Conservation (phyloP, 2,113 vertebrate genomes). For the Epinephelus cyanopodus region DNA sequence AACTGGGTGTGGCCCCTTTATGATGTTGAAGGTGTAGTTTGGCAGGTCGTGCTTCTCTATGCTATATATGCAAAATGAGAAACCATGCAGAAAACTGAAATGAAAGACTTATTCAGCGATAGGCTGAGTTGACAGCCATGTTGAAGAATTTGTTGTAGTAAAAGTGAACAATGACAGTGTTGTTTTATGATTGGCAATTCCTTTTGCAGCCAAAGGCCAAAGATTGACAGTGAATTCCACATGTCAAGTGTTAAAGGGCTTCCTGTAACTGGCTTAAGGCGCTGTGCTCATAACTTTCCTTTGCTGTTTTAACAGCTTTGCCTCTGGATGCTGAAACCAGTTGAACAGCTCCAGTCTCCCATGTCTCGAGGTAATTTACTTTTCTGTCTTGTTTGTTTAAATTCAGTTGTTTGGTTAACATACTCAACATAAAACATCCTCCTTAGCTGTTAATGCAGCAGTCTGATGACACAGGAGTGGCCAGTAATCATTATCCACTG, state of each 20-base stretch:
- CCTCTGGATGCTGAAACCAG: slow-evolving; percentile 52
- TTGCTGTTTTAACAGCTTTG: slow-evolving; percentile 9
- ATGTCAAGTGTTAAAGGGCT: neutral
- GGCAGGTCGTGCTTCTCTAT: slow-evolving; percentile 6
- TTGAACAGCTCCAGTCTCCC: slow-evolving; percentile 17
- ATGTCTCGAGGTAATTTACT: slow-evolving; percentile 19
- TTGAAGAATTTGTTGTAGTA: neutral
- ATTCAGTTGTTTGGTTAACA: slow-evolving; percentile 23
- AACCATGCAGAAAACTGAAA: neutral
- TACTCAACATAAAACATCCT: neutral
- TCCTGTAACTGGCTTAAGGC: neutral
- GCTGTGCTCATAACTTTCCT: slow-evolving; percentile 10
- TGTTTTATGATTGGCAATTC: neutral
- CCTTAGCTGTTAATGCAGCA: neutral
- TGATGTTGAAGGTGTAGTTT: slow-evolving; percentile 39
- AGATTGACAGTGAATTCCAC: slow-evolving; percentile 12
- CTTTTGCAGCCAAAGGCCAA: slow-evolving; percentile 7
- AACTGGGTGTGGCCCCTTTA: slow-evolving; percentile 58
- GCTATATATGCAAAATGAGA: slow-evolving; percentile 16
- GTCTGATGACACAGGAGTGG: neutral
- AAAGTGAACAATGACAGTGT: slow-evolving; percentile 3
- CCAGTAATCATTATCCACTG: neutral
- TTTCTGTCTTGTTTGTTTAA: slow-evolving; percentile 36
- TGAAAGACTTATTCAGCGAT: neutral
- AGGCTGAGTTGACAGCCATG: neutral